Base-by-base conservation (phyloP, 30 jellyfish, hydroid and myxozoan species). In the Turritopsis dohrnii region DNA sequence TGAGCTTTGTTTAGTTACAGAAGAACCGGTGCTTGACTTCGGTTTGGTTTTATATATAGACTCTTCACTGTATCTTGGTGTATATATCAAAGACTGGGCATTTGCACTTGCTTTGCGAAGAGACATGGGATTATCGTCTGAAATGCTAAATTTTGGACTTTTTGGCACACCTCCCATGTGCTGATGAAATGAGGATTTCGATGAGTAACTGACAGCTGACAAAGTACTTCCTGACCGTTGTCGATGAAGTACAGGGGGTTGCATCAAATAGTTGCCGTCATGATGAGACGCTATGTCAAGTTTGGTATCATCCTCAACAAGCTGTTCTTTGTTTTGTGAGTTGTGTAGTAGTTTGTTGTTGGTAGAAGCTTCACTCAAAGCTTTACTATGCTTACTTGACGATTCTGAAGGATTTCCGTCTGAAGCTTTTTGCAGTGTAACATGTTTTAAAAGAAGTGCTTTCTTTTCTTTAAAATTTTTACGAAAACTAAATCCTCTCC, bases 401-500 rank as follows among this genome's bases (percentile, higher is more conserved):
- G 60, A 41, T 13, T 41, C 60, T 3, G 60, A 41, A 41, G 60
- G 60, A 41, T 41, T 41, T n/a, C 22, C 30, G 22, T 69, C 77
- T 7, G 77, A 23, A 69, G 31, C 77, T 69, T 27, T 69, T 9
- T 27, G 77, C 0, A 69, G 28, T 7, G 30, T 69, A 7, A n/a
- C 77, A 69, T 69, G 77, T 69, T 69, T 69, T 69, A 69, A 27
- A 69, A 69, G 30, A n/a, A 69, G 30, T 19, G 28, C 22, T 69
- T 86, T 86, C 65, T 54, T 85, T 66, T 86, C 94, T 52, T 79
- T 25, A 69, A 82, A 83, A 0, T 53, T 18, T 79, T 80, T 79
- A 54, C 99, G 93, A 0, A 73, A 31, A 21, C 87, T 60, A 74
- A 84, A 88, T 20, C 99, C 96, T 65, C 96, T 80, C 96, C 96